phyloP scores from a whole-genome alignment of 1,140 invertebrate species.

The Spodoptera frugiperda region DNA sequence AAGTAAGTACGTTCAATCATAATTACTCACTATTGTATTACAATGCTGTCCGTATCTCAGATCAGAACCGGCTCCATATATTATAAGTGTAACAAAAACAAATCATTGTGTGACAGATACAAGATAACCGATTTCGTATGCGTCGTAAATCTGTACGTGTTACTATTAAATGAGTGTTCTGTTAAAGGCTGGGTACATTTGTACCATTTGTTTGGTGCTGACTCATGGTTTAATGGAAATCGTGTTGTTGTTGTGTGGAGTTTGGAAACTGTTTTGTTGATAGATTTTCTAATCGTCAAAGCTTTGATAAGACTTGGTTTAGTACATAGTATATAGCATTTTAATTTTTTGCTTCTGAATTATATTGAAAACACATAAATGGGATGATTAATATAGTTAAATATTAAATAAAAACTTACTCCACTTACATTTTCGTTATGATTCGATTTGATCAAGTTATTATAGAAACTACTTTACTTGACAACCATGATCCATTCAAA shows the following conservation, averaged over 20 bases:
- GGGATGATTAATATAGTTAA: no score
- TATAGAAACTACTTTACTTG: no score
- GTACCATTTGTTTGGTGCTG: neutral
- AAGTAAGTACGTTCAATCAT: conserved; percentile 40
- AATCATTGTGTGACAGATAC: conserved; percentile 58
- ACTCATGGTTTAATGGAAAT: no score
- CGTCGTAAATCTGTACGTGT: conserved; percentile 60
- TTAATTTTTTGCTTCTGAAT: no score
- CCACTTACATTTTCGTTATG: no score
- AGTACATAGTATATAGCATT: neutral
- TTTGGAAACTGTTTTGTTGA: no score
- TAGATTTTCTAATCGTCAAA: no score
- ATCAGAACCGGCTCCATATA: conserved; percentile 43
- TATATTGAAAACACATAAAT: no score
- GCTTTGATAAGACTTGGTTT: neutral
- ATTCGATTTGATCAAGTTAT: no score
- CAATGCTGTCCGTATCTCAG: conserved; percentile 29
- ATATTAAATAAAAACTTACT: no score
- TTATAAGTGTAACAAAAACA: conserved; percentile 60
- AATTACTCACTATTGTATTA: conserved; percentile 47
- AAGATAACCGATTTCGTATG: conserved; percentile 61
- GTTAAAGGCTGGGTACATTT: conserved; percentile 40
- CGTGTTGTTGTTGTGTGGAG: no score
- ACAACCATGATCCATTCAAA: no score
- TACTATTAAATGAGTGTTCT: conserved; percentile 58